A percentile compares a stretch with the other conserved stretches of the same genome.
These are phyloP conservation scores for Pluvialis apricaria DNA, from an alignment of 2,113 vertebrate species.

Conservation along the genomic window DNA sequence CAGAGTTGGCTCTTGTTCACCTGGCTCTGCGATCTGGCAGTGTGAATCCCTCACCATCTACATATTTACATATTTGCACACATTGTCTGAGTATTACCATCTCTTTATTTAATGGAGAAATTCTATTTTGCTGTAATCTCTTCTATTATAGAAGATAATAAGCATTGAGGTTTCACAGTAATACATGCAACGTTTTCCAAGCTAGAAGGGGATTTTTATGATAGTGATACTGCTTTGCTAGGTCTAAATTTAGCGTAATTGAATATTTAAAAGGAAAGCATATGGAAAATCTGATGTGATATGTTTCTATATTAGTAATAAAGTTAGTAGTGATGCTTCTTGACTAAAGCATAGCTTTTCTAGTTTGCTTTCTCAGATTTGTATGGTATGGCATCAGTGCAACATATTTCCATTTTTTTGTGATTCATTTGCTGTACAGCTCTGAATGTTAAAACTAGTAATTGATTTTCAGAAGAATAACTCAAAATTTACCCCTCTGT, in stretches of 20 bases:
- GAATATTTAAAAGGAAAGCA: constrained; percentile 24
- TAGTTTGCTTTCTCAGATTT: background rate
- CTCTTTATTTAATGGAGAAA: constrained; percentile 32
- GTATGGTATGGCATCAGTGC: background rate
- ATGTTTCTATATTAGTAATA: background rate
- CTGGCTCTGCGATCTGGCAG: background rate
- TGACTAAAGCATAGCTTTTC: background rate
- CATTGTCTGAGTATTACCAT: background rate
- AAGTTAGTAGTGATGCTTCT: background rate
- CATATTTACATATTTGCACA: constrained; percentile 44
- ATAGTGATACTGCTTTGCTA: background rate
- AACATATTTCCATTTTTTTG: background rate
- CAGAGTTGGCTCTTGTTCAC: constrained; percentile 20
- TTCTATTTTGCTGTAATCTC: constrained; percentile 37
- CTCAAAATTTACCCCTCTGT: background rate
- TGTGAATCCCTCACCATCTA: constrained; percentile 2
- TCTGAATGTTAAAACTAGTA: background rate
- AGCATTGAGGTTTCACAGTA: background rate
- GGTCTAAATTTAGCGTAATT: constrained; percentile 1
- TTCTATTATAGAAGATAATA: constrained; percentile 27
- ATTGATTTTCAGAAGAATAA: background rate
- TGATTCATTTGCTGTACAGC: background rate
- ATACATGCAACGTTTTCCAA: background rate
- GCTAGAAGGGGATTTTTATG: background rate
- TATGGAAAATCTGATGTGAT: constrained; percentile 13